Base-by-base conservation (phyloP, 2,797 vertebrate genomes). In the Acanthurus lineatus region DNA sequence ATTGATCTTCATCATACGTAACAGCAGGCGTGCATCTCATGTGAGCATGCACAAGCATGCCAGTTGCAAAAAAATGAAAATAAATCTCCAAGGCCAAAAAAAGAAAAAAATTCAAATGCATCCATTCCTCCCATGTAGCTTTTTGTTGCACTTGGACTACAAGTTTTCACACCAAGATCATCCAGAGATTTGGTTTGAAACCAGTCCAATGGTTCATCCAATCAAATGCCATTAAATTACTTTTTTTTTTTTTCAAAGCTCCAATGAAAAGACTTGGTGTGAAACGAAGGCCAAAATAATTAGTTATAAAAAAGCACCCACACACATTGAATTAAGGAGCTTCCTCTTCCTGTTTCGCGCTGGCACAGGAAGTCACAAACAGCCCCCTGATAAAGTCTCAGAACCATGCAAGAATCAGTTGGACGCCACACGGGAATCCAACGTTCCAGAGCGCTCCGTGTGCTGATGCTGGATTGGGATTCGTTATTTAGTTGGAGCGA, bases 1-100 rank as follows among this genome's bases (percentile, higher is more conserved):
- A 61, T 59, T 81, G 69, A 62, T 86, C 48, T 76, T 74, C 60
- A 90, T 83, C 75, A 84, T 78, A 87, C 17, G 69, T 25, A 85
- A 76, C 82, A 92, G 86, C 84, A 90, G 89, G 84, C 92, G 88
- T 93, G 90, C 90, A 87, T 77, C 90, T 90, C 86, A 51, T 80
- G 32, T 72, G 85, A 91, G 89, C 93, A 93, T 94, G 93, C 93
- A 91, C 89, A 91, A 79, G 89, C 93, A 93, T 93, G 93, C 93
- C 69, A 81, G 86, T 87, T 91, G 91, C 87, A 94, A 88, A 91
- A 73, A 86, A 83, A 59, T 19, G 2, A 47, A 86, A 86, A 83
- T 56, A 84, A 89, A 87, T 85, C 75, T 88, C 83, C 91, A 89
- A 88, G 79, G 81, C 90, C 82, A 82, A 68, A 81, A 77, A 84